These are phyloP conservation scores for Rhinolophus ferrumequinum DNA, from an alignment of 2,113 vertebrate species.

Conservation along the genomic window DNA sequence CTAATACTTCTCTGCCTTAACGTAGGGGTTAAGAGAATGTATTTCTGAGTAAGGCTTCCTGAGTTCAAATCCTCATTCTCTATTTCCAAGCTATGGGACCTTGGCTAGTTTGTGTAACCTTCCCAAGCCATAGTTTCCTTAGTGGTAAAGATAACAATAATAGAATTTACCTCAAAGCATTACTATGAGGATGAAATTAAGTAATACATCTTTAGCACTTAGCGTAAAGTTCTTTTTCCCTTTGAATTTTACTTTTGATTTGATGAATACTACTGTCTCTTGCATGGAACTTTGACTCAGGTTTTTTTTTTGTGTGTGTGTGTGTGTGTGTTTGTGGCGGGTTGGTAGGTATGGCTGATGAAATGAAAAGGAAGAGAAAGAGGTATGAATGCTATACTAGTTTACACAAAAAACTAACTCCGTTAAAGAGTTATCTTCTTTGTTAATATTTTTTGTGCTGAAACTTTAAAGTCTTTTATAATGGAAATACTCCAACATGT, in stretches of 20 bases:
- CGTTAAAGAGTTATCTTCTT: slow-evolving; percentile 17
- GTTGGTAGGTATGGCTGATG: background rate
- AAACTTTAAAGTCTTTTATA: slow-evolving; percentile 53
- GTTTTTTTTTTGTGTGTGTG: background rate
- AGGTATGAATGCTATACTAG: background rate
- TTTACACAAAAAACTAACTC: background rate
- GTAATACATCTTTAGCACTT: background rate
- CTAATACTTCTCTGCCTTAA: background rate
- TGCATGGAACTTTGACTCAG: background rate
- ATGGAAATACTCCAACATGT: slow-evolving; percentile 21
- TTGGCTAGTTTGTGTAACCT: background rate
- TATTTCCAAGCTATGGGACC: background rate
- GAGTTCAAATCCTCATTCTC: background rate
- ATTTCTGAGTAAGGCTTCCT: background rate
- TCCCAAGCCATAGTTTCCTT: background rate
- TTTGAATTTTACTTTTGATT: background rate
- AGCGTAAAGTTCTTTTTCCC: background rate
- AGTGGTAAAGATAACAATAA: background rate
- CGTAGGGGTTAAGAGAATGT: background rate
- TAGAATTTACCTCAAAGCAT: background rate
- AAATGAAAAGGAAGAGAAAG: slow-evolving; percentile 16
- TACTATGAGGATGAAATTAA: background rate
- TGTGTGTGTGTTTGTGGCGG: background rate
- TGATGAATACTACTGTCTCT: background rate
- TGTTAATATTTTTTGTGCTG: slow-evolving; percentile 12